A percentile compares a stretch with the other conserved stretches of the same genome.
These are phyloP conservation scores for Amphiduros pacificus DNA, from an alignment of 2,888 invertebrate species.

Conservation along the genomic window DNA sequence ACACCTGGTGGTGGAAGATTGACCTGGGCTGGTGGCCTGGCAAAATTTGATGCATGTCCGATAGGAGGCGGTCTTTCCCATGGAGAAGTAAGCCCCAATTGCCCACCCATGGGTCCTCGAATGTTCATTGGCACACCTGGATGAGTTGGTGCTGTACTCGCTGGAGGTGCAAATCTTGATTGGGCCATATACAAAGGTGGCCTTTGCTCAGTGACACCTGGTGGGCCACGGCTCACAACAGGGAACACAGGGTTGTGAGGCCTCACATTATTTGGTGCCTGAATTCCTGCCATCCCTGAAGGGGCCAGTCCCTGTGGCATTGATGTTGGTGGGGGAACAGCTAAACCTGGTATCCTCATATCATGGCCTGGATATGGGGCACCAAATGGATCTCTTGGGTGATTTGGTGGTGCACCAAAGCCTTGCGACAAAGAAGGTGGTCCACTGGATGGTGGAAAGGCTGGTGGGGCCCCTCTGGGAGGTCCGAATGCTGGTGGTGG, in stretches of 20 bases:
- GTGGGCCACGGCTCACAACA: not conserved
- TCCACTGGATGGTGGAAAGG: too few species aligned
- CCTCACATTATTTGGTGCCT: not conserved
- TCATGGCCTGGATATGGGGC: too few species aligned
- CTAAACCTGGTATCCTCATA: too few species aligned
- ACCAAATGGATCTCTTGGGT: too few species aligned
- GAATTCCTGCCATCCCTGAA: too few species aligned
- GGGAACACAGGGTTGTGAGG: slow-evolving; percentile 3
- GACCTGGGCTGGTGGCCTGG: not conserved
- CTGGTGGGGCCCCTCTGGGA: not conserved
- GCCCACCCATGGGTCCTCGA: not conserved
- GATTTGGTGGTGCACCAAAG: too few species aligned
- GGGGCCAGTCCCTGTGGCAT: too few species aligned
- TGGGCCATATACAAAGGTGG: too few species aligned
- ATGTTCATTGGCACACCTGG: not conserved
- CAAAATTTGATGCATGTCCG: not conserved
- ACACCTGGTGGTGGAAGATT: not conserved
- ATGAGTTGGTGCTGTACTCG: not conserved
- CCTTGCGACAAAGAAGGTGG: too few species aligned
- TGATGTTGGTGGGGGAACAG: too few species aligned
- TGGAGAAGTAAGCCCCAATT: not conserved
- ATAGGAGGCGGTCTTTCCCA: not conserved
- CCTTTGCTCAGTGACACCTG: too few species aligned
- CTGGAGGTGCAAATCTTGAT: not conserved
- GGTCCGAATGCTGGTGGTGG: not conserved